Evolutionary conservation across 2,888 invertebrate genomes (phyloP).

Genomic region (Sinopyrophorus schimmeli): DNA sequence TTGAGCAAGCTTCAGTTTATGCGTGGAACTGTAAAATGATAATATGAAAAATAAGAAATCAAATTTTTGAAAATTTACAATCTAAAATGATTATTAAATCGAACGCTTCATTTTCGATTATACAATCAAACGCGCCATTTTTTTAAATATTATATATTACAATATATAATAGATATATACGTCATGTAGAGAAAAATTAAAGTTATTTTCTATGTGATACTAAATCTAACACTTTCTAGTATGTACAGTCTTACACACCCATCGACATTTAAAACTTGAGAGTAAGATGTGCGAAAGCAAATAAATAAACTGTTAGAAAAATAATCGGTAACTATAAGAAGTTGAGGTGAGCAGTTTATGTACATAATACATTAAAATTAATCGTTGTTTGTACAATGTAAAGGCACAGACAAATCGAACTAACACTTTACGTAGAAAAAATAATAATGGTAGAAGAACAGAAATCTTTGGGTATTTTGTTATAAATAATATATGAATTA

Average conservation of each 20-base stretch:
- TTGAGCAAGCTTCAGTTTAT: conserved; percentile 27
- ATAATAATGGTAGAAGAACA: conserved; percentile 11
- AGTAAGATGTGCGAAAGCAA: conserved; percentile 4
- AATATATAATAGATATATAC: conserved; percentile 3
- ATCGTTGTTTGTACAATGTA: conserved; percentile 46
- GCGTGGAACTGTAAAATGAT: conserved; percentile 13
- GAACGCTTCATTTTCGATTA: conserved; percentile 1
- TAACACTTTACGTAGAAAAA: conserved; percentile 19
- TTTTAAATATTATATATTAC: conserved; percentile 2
- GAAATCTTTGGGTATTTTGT: conserved; percentile 26
- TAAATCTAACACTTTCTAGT: conserved; percentile 21
- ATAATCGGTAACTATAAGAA: conserved; percentile 35
- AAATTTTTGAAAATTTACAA: conserved; percentile 2
- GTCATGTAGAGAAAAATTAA: conserved; percentile 4
- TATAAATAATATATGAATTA: conserved; percentile 44
- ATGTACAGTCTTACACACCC: conserved; percentile 25
- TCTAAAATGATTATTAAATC: conserved; percentile 5
- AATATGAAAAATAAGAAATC: conserved; percentile 4
- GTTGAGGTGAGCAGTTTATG: conserved; percentile 26
- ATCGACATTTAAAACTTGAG: conserved; percentile 14
- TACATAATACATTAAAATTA: conserved; percentile 33
- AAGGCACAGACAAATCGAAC: conserved; percentile 46
- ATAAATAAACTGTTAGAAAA: conserved; percentile 24
- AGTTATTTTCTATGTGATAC: conserved; percentile 14
- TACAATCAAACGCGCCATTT: not conserved